Percentiles rank a stretch among this genome's conserved stretches.
phyloP scores from a whole-genome alignment of 2,113 vertebrate genomes.

The Phyllopteryx taeniolatus region DNA sequence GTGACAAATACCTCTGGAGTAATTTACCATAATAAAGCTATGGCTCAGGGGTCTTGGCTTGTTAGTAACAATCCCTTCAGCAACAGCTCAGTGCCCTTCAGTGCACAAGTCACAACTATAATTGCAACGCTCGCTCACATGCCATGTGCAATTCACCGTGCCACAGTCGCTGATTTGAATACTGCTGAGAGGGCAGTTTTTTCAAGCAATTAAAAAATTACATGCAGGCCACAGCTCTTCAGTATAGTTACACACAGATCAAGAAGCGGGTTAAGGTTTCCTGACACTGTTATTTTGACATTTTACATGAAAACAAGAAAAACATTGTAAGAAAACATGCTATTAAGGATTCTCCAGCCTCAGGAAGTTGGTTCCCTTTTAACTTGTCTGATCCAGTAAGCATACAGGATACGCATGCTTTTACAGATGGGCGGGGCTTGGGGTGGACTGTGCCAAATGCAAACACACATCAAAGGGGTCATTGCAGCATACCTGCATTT shows the following conservation, averaged over 20 bases:
- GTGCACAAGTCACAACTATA: slow-evolving; percentile 40
- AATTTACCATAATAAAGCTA: slow-evolving; percentile 55
- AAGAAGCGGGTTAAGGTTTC: slow-evolving; percentile 36
- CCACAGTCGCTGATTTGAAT: slow-evolving; percentile 16
- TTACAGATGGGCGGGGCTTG: slow-evolving; percentile 57
- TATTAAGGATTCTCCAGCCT: slow-evolving; percentile 47
- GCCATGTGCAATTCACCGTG: slow-evolving; percentile 23
- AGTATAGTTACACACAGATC: slow-evolving; percentile 5
- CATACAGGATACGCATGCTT: slow-evolving; percentile 64
- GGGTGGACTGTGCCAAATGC: slow-evolving; percentile 43
- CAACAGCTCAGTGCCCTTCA: slow-evolving; percentile 42
- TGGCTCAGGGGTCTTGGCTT: slow-evolving; percentile 37
- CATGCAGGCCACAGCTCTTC: slow-evolving; percentile 22
- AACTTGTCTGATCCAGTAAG: slow-evolving; percentile 49
- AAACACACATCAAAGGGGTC: slow-evolving; percentile 62
- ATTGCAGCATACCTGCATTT: slow-evolving; percentile 57
- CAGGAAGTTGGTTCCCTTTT: slow-evolving; percentile 59
- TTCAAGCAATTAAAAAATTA: slow-evolving; percentile 18
- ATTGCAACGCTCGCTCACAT: slow-evolving; percentile 18
- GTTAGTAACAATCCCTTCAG: slow-evolving; percentile 41
- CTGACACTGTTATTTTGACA: slow-evolving; percentile 47
- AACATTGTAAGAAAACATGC: slow-evolving; percentile 54
- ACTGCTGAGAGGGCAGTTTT: slow-evolving; percentile 23
- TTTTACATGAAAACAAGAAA: slow-evolving; percentile 51
- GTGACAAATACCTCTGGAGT: slow-evolving; percentile 59